Base-by-base conservation (phyloP, 2,888 invertebrate genomes). In the Rhimphoctona megacephalus region DNA sequence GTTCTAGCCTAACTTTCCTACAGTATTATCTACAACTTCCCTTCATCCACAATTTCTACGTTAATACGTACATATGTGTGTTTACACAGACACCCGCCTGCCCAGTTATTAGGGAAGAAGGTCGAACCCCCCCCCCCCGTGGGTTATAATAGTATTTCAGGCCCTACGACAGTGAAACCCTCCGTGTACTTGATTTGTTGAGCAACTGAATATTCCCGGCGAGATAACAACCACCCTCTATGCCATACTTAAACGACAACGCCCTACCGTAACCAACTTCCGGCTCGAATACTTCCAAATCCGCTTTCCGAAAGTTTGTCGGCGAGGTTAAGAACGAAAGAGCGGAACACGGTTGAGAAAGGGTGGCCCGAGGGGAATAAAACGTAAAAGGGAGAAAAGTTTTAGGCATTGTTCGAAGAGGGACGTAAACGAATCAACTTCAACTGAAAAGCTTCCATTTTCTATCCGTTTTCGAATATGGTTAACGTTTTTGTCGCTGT, bases 181-280 rank as follows among this genome's bases (percentile, higher is more conserved):
- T 54, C 52, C 19, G 67, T 66, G 61, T 74, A 43, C 78, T 54
- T 82, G 85, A 85, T 85, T 85, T 85, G 85, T 78, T 74, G 82
- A 73, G 78, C 72, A 79, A 82, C 82, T 67, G 52, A 72, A 85
- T 85, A 81, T 69, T 82, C 78, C 67, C 49, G 57, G 46, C 36
- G 11, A 78, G 82, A 85, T 85, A 85, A 67, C 76, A 54, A 67
- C 36, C 57, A 57, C 25, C 54, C 64, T 39, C 49, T 14, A 76
- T 49, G 36, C 66, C 57, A 7, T 30, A 46, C 30, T 39, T 33
- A 64, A 11, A 64, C 64, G 66, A 81, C 76, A 81, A 77, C 81
- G 77, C 43, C 72, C 54, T n/a, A 30, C 77, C 30, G 81, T 66
- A 33, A 43, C 77, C 57, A 67, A 85, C 85, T 85, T 82, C 81